A percentile compares a stretch with the other conserved stretches of the same genome.
phyloP scores from a whole-genome alignment of 2,113 vertebrate genomes.

The Seriola quinqueradiata region DNA sequence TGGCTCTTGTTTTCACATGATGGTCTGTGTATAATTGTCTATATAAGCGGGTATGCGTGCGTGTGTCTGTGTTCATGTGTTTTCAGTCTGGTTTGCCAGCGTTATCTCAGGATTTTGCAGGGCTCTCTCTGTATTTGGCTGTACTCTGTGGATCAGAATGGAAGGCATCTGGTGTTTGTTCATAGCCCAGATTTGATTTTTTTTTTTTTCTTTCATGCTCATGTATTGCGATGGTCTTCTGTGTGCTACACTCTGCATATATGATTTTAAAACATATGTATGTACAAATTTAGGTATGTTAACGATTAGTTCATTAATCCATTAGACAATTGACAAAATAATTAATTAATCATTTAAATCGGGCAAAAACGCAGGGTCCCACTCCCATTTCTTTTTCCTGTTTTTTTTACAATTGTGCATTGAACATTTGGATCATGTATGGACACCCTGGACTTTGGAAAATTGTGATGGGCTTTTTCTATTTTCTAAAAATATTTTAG shows the following conservation, averaged over 20 bases:
- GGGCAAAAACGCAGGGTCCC: not conserved
- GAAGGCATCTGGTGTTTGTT: slow-evolving; percentile 61
- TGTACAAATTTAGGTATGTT: too few relatives aligned
- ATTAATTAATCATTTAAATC: not conserved
- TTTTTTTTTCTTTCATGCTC: not conserved
- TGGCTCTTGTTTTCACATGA: slow-evolving; percentile 27
- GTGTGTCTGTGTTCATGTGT: not conserved
- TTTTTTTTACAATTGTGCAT: too few relatives aligned
- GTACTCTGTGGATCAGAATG: slow-evolving; percentile 26
- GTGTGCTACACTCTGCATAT: slow-evolving; percentile 12
- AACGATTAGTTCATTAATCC: too few relatives aligned
- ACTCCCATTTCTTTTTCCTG: too few relatives aligned
- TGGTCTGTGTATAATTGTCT: slow-evolving; percentile 5
- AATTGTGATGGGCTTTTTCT: too few relatives aligned
- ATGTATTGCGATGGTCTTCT: not conserved
- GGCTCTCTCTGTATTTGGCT: slow-evolving; percentile 38
- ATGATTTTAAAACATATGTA: not conserved
- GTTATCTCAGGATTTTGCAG: slow-evolving; percentile 30
- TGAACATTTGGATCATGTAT: too few relatives aligned
- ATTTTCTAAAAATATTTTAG: not conserved
- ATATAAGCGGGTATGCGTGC: not conserved
- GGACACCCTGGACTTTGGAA: too few relatives aligned
- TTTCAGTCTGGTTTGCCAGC: slow-evolving; percentile 13
- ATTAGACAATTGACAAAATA: too few relatives aligned
- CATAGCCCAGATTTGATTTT: slow-evolving; percentile 29